phyloP scores from a whole-genome alignment of 2,797 vertebrate genomes.

The Spea hammondii region DNA sequence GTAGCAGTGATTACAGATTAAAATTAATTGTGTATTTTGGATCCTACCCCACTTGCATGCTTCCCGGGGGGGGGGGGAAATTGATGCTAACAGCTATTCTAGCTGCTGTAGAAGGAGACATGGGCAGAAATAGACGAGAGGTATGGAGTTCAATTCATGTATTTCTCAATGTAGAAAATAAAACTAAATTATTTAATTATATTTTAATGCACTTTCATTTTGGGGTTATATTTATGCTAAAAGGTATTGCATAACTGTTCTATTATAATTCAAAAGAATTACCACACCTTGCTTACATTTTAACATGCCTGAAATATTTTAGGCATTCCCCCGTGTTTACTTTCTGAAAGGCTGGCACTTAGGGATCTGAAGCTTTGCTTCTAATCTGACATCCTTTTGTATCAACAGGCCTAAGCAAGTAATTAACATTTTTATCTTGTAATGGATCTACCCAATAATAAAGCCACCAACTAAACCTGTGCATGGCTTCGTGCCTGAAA shows the following conservation, averaged over 20 bases:
- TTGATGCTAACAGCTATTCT: too few species aligned
- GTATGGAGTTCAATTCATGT: too few species aligned
- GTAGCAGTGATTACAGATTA: too few species aligned
- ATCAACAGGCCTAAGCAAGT: constrained; percentile 7
- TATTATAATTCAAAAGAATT: constrained; percentile 5
- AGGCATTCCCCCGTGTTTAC: constrained; percentile 25
- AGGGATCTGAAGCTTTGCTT: constrained; percentile 17
- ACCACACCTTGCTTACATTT: constrained; percentile 20
- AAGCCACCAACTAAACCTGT: not conserved
- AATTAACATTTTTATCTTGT: not conserved
- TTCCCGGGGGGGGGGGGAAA: too few species aligned
- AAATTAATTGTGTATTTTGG: too few species aligned
- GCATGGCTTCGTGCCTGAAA: not conserved
- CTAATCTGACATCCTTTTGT: constrained; percentile 16
- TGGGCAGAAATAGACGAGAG: too few species aligned
- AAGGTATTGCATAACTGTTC: constrained; percentile 1
- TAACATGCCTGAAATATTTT: constrained; percentile 26
- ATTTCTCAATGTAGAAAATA: too few species aligned
- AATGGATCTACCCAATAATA: not conserved
- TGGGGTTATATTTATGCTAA: not conserved
- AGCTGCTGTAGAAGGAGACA: too few species aligned
- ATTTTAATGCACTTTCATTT: constrained; percentile 3
- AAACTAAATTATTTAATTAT: not conserved
- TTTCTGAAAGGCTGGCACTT: constrained; percentile 20
- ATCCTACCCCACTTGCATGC: too few species aligned